phyloP scores from a whole-genome alignment of 2,797 vertebrate species.

The Typhlichthys eigenmanni region DNA sequence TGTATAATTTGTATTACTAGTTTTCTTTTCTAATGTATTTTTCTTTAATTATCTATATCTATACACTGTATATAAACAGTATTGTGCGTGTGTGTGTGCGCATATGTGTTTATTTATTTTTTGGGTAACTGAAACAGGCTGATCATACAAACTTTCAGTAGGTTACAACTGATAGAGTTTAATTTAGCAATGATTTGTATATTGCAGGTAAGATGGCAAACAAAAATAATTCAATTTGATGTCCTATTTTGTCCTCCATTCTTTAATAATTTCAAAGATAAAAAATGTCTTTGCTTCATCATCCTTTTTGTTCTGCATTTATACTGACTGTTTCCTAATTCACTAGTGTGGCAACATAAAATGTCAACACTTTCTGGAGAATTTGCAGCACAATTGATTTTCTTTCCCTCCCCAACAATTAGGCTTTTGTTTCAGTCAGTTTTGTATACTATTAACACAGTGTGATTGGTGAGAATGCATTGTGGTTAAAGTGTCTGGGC shows the following conservation, averaged over 20 bases:
- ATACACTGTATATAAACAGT: too few species aligned
- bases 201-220: too few species aligned
- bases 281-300: slow-evolving; percentile 17
- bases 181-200: too few species aligned
- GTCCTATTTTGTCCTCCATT: not conserved
- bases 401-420: slow-evolving; percentile 18
- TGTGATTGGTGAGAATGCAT: slow-evolving; percentile 58
- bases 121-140: too few species aligned
- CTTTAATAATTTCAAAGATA: not conserved
- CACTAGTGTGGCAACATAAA: slow-evolving; percentile 37
- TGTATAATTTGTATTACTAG: too few species aligned
- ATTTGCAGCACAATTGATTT: slow-evolving; percentile 43
- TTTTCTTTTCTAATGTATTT: too few species aligned
- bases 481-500: slow-evolving; percentile 45
- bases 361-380: slow-evolving; percentile 62
- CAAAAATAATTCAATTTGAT: too few species aligned
- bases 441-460: not conserved
- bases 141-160: too few species aligned
- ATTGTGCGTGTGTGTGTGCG: too few species aligned
- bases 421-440: slow-evolving; percentile 4
- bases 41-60: too few species aligned
- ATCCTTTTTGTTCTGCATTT: slow-evolving; percentile 25
- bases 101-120: too few species aligned
- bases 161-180: too few species aligned
- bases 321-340: slow-evolving; percentile 49